These are phyloP conservation scores for human DNA, from an alignment of 2,113 vertebrate species.

Conservation along the genomic window DNA sequence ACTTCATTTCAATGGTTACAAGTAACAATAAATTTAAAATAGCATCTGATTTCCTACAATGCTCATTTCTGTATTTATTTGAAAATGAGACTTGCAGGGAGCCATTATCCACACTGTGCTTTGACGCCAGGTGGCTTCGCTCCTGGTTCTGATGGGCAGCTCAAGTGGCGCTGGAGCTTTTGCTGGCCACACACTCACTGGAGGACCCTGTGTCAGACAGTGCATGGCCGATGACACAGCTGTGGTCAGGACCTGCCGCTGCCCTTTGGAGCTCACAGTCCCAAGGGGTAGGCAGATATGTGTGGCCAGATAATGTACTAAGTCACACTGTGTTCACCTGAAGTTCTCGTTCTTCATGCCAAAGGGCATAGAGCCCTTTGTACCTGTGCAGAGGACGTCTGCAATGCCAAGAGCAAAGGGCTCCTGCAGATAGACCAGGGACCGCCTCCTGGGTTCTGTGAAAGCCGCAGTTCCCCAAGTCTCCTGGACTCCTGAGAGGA, in stretches of 20 bases:
- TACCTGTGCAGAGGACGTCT: not conserved
- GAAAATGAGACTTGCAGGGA: not conserved
- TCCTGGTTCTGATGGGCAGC: not conserved
- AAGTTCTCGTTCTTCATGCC: not conserved
- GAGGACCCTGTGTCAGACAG: rapidly evolving
- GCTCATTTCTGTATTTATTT: not conserved
- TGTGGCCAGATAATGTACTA: rapidly evolving
- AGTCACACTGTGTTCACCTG: not conserved
- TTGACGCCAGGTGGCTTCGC: rapidly evolving
- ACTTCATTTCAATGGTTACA: not conserved
- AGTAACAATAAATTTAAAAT: not conserved
- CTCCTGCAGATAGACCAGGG: too few species aligned
- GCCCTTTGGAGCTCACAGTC: not conserved
- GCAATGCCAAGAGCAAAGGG: not conserved
- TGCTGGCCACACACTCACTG: not conserved
- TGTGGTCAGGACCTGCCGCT: rapidly evolving
- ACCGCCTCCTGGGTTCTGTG: too few species aligned
- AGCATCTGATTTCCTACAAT: not conserved
- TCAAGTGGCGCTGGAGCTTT: rapidly evolving
- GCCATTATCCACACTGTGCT: too few species aligned
- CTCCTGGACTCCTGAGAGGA: not conserved
- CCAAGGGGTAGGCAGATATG: rapidly evolving
- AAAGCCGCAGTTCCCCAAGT: not conserved
- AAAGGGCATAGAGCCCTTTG: not conserved
- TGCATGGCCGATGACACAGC: too few species aligned